A percentile compares a stretch with the other conserved stretches of the same genome.
These are phyloP conservation scores for Centropyge bicolor DNA, from an alignment of 2,797 vertebrate genomes.

Conservation along the genomic window DNA sequence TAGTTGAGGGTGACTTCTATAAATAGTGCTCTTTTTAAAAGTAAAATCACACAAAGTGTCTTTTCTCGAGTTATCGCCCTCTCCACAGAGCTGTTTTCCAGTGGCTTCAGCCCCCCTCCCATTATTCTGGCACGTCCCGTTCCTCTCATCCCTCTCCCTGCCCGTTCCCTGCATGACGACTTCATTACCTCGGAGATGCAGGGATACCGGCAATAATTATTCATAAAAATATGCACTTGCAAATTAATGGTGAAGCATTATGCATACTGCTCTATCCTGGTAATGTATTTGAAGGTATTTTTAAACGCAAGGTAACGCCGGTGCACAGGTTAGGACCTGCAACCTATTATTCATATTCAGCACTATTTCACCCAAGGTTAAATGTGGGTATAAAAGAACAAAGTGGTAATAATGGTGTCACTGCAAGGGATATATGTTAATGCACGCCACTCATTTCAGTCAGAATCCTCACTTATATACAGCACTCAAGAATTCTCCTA, in stretches of 20 bases:
- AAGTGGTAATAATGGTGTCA: slow-evolving; percentile 65
- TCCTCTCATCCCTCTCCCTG: slow-evolving; percentile 32
- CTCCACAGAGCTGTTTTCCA: slow-evolving; percentile 36
- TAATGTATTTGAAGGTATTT: slow-evolving; percentile 71
- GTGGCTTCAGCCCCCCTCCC: slow-evolving; percentile 21
- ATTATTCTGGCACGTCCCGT: slow-evolving; percentile 49
- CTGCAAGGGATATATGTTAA: slow-evolving; percentile 68
- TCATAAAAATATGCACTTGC: slow-evolving; percentile 65
- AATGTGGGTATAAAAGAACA: slow-evolving; percentile 61
- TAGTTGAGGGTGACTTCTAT: slow-evolving; percentile 20
- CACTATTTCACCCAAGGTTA: slow-evolving; percentile 75
- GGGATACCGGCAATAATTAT: slow-evolving; percentile 63
- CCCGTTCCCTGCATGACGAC: slow-evolving; percentile 30
- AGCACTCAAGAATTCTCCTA: slow-evolving; percentile 25
- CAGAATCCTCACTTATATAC: slow-evolving; percentile 43
- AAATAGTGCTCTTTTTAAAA: slow-evolving; percentile 32
- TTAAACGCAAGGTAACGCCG: slow-evolving; percentile 59
- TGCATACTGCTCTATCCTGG: slow-evolving; percentile 54
- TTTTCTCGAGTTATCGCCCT: slow-evolving; percentile 38
- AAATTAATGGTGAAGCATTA: slow-evolving; percentile 72
- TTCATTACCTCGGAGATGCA: slow-evolving; percentile 55
- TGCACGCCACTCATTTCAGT: slow-evolving; percentile 55
- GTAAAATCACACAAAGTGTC: slow-evolving; percentile 16
- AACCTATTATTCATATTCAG: slow-evolving; percentile 69
- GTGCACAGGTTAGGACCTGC: slow-evolving; percentile 66